These are phyloP conservation scores for Schizopygopsis malacanthus DNA, from an alignment of 2,797 vertebrate genomes.

Conservation along the genomic window DNA sequence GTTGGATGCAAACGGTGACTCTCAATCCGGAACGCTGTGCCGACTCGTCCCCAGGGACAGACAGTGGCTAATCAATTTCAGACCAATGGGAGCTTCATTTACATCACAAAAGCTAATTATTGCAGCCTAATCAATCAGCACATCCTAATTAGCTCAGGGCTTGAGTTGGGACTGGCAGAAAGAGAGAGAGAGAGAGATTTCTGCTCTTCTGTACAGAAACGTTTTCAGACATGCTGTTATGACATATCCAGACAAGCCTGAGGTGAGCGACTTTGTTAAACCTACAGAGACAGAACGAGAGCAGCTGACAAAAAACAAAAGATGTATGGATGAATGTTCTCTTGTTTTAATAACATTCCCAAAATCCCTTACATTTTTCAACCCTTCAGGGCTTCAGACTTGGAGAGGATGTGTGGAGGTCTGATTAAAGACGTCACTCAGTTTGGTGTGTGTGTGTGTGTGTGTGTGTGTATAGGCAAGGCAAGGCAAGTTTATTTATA, in stretches of 20 bases:
- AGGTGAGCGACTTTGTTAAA: conserved; percentile 42
- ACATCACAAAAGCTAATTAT: conserved; percentile 77
- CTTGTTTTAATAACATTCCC: conserved; percentile 28
- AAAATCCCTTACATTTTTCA: background rate
- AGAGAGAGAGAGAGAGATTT: conserved; percentile 20
- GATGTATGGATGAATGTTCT: conserved; percentile 9
- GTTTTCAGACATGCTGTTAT: conserved; percentile 39
- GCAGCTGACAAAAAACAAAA: background rate
- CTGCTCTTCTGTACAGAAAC: conserved; percentile 29
- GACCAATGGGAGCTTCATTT: conserved; percentile 63
- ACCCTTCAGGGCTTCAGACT: background rate
- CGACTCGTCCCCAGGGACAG: conserved; percentile 51
- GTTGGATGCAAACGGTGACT: conserved; percentile 34
- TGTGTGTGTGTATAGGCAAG: no score
- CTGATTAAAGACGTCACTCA: conserved; percentile 24
- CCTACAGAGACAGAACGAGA: conserved; percentile 31
- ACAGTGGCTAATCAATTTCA: conserved; percentile 62
- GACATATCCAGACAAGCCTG: conserved; percentile 47
- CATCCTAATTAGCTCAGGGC: conserved; percentile 74
- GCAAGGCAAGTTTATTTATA: no score
- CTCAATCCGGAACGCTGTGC: conserved; percentile 42
- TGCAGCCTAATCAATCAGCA: conserved; percentile 82
- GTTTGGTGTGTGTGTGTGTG: background rate
- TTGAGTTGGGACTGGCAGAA: conserved; percentile 41
- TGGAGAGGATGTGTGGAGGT: conserved; percentile 4